A percentile compares a stretch with the other conserved stretches of the same genome.
These are phyloP conservation scores for Xiphophorus hellerii DNA, from an alignment of 2,113 vertebrate genomes.

Conservation along the genomic window DNA sequence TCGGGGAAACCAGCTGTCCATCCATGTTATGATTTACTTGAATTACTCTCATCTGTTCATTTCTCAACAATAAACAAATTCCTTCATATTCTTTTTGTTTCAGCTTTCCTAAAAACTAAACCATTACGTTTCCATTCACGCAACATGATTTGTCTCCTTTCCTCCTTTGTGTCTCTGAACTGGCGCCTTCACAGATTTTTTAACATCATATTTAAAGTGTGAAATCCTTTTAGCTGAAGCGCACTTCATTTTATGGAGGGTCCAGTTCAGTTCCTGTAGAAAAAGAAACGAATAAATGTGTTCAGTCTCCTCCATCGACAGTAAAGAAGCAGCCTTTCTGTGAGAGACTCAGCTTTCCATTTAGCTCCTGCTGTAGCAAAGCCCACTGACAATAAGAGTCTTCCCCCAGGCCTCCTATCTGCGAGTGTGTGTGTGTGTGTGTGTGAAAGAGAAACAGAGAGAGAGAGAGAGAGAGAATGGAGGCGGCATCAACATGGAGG, in stretches of 20 bases:
- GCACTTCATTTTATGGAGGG: background rate
- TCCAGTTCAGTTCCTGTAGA: conserved; percentile 10
- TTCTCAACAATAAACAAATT: too few relatives aligned
- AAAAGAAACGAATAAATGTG: conserved; percentile 45
- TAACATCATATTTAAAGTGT: background rate
- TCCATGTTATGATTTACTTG: too few relatives aligned
- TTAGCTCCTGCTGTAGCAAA: conserved; percentile 40
- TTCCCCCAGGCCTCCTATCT: conserved; percentile 20
- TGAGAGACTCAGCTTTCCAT: conserved; percentile 24
- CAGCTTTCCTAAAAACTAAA: background rate
- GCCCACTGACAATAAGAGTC: conserved; percentile 35
- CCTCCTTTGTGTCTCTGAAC: background rate
- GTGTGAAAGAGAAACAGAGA: background rate
- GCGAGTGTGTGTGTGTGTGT: conserved; percentile 20
- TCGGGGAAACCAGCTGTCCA: too few relatives aligned
- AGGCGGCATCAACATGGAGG: conserved; percentile 8
- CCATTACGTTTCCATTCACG: background rate
- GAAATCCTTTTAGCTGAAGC: conserved; percentile 18
- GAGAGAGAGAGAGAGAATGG: too few relatives aligned
- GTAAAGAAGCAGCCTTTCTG: background rate
- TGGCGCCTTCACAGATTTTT: background rate
- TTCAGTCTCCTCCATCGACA: conserved; percentile 23
- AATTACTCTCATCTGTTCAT: too few relatives aligned
- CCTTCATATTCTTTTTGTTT: too few relatives aligned
- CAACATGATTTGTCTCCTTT: background rate